A percentile compares a stretch with the other conserved stretches of the same genome.
phyloP scores from a whole-genome alignment of 2,797 vertebrate genomes.

The Gallinago solitaria region DNA sequence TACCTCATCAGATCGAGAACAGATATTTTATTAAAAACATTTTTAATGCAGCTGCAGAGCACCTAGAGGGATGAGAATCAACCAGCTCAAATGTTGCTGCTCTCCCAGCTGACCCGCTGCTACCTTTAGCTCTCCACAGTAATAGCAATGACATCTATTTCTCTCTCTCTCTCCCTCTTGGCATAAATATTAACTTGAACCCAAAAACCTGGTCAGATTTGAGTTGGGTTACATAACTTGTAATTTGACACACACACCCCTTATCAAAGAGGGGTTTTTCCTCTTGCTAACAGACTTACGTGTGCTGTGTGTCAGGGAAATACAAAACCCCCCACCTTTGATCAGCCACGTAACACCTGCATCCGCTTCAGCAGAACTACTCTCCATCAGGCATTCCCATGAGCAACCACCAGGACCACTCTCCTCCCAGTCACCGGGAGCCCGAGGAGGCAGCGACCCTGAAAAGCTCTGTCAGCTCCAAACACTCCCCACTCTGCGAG shows the following conservation, averaged over 20 bases:
- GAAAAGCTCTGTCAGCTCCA: slow-evolving; percentile 29
- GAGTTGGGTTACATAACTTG: neutral
- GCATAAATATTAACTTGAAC: neutral
- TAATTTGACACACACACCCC: neutral
- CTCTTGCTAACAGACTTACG: neutral
- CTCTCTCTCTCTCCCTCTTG: neutral
- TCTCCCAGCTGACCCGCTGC: neutral
- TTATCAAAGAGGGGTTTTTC: neutral
- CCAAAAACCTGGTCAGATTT: neutral
- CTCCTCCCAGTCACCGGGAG: neutral
- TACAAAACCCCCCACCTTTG: neutral
- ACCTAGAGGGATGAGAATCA: neutral
- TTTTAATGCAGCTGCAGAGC: neutral
- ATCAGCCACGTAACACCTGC: neutral
- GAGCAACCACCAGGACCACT: neutral
- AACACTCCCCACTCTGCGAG: slow-evolving; percentile 16
- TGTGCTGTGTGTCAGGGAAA: neutral
- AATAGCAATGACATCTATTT: neutral
- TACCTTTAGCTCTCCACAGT: neutral
- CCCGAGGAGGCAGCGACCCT: neutral
- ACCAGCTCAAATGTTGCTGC: neutral
- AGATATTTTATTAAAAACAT: neutral
- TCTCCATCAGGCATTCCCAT: neutral
- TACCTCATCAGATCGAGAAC: neutral
- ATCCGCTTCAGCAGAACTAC: neutral